A percentile compares a stretch with the other conserved stretches of the same genome.
phyloP scores from a whole-genome alignment of 1,140 invertebrate genomes.

The Metopolophium dirhodum region DNA sequence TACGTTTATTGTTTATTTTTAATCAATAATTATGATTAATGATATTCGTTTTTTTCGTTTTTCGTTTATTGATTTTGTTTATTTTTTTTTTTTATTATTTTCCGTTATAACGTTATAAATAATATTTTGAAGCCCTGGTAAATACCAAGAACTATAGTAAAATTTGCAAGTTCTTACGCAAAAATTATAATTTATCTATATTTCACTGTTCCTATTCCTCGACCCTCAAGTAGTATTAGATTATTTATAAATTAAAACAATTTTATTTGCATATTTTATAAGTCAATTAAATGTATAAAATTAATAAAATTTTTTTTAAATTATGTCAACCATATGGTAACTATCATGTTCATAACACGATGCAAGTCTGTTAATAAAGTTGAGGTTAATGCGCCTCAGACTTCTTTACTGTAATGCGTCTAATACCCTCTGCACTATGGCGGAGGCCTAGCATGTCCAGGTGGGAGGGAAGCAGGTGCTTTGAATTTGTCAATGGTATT shows the following conservation, averaged over 20 bases:
- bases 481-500: neutral
- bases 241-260: neutral
- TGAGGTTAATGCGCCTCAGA: too few relatives aligned
- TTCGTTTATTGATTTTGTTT: too few relatives aligned
- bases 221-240: too few relatives aligned
- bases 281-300: neutral
- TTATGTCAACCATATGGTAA: neutral
- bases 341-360: neutral
- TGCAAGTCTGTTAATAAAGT: neutral
- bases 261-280: neutral
- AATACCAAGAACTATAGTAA: too few relatives aligned
- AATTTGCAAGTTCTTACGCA: neutral
- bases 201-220: neutral
- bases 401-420: neutral
- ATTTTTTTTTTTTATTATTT: too few relatives aligned
- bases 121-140: too few relatives aligned
- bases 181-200: neutral
- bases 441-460: too few relatives aligned
- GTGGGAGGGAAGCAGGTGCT: too few relatives aligned
- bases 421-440: neutral
- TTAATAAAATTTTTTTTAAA: neutral
- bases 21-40: too few relatives aligned
- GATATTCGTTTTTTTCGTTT: too few relatives aligned
- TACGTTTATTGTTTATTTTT: too few relatives aligned
- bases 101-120: too few relatives aligned